Conservation (phyloP, 2,888 invertebrate species). For the Eristalis arbustorum region DNA sequence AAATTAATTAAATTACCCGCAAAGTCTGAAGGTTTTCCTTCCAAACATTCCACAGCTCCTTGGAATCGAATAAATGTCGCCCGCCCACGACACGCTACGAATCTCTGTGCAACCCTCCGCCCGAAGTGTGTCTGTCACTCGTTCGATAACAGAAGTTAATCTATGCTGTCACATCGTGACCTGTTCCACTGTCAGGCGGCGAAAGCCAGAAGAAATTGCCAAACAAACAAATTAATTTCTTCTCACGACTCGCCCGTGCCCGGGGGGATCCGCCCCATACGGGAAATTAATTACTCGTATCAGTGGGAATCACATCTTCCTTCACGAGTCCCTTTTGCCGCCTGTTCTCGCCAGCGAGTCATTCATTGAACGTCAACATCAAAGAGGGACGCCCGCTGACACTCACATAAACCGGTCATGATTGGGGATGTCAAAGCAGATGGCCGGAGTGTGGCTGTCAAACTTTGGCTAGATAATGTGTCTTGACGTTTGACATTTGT, state of each 20-base stretch:
- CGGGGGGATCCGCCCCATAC: neutral
- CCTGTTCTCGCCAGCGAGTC: neutral
- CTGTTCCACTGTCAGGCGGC: neutral
- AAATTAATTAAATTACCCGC: slow-evolving; percentile 3
- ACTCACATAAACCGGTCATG: neutral
- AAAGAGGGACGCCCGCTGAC: neutral
- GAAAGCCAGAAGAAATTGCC: neutral
- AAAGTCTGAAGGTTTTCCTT: neutral
- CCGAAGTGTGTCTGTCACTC: neutral
- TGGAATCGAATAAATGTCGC: neutral
- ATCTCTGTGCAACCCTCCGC: neutral
- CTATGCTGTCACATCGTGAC: neutral
- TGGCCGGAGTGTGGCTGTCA: neutral
- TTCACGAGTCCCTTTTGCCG: neutral
- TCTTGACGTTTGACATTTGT: neutral
- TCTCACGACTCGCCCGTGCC: neutral
- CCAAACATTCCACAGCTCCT: neutral
- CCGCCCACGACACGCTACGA: neutral
- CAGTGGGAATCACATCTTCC: neutral
- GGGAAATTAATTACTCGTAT: neutral
- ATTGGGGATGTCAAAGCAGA: neutral
- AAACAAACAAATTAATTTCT: neutral
- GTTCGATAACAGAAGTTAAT: neutral
- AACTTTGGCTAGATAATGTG: neutral
- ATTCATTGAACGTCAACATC: neutral